Percentiles rank a stretch among this genome's conserved stretches.
Evolutionary conservation across 2,113 vertebrate genomes (phyloP).

Genomic region (Oplegnathus fasciatus): DNA sequence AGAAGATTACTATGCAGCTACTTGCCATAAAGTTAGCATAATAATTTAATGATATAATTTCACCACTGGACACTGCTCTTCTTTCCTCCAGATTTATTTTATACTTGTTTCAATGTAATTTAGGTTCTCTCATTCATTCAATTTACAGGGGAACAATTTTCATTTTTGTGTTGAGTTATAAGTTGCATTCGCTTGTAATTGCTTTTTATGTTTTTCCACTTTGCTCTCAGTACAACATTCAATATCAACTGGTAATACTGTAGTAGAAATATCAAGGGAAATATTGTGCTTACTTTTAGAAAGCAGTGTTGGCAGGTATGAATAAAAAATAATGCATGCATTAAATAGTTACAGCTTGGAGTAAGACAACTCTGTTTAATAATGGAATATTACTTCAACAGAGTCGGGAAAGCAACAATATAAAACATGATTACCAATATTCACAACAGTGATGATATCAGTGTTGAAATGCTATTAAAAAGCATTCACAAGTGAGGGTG

Average conservation of each 20-base stretch:
- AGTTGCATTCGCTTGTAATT: conserved; percentile 18
- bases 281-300: not conserved
- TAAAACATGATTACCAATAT: not conserved
- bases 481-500: not conserved
- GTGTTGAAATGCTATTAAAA: not conserved
- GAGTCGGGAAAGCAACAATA: not conserved
- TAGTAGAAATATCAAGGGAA: conserved; percentile 1
- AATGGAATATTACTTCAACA: not conserved
- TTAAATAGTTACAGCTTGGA: conserved; percentile 11
- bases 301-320: not conserved
- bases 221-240: not conserved
- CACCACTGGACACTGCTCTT: not conserved
- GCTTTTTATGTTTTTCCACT: conserved; percentile 3
- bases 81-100: conserved; percentile 10
- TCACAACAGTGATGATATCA: not conserved
- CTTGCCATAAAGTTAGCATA: conserved; percentile 25
- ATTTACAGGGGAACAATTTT: not conserved
- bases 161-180: not conserved
- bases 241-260: not conserved
- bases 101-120: not conserved
- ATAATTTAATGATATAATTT: conserved; percentile 2
- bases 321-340: not conserved
- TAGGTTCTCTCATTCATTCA: not conserved
- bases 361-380: not conserved
- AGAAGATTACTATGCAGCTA: conserved; percentile 16